Conservation (phyloP, 2,888 invertebrate genomes). For the Corythucha ciliata region DNA sequence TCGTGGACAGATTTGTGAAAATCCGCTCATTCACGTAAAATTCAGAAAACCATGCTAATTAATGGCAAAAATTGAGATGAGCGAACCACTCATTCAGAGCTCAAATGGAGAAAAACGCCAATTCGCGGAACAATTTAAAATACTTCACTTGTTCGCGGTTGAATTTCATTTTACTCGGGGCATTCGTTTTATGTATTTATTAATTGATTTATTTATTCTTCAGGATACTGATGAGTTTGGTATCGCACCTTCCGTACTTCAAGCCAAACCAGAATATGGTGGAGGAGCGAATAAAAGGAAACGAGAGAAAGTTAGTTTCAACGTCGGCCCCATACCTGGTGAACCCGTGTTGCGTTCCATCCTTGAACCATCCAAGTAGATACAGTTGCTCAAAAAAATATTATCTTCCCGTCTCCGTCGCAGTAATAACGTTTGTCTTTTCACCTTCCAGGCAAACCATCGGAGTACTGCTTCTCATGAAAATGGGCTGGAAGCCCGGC, state of each 20-base stretch:
- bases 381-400: too few relatives aligned
- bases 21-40: too few relatives aligned
- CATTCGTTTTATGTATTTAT: background rate
- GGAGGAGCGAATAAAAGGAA: slow-evolving; percentile 37
- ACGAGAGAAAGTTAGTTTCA: slow-evolving; percentile 28
- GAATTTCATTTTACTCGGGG: too few relatives aligned
- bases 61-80: too few relatives aligned
- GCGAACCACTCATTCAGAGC: too few relatives aligned
- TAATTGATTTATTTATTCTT: slow-evolving; percentile 22
- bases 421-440: too few relatives aligned
- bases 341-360: slow-evolving; percentile 49
- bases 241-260: slow-evolving; percentile 80
- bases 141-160: too few relatives aligned
- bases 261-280: slow-evolving; percentile 69
- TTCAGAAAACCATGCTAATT: too few relatives aligned
- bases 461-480: slow-evolving; percentile 72
- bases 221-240: slow-evolving; percentile 66
- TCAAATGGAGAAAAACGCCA: too few relatives aligned
- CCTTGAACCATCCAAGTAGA: slow-evolving; percentile 48
- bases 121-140: too few relatives aligned
- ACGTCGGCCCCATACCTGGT: slow-evolving; percentile 48
- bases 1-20: too few relatives aligned
- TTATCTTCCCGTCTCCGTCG: too few relatives aligned
- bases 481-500: slow-evolving; percentile 88
- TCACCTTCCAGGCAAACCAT: slow-evolving; percentile 67